These are phyloP conservation scores for Anneissia japonica DNA, from an alignment of 35 echinoderm and acorn worm species.

Conservation along the genomic window DNA sequence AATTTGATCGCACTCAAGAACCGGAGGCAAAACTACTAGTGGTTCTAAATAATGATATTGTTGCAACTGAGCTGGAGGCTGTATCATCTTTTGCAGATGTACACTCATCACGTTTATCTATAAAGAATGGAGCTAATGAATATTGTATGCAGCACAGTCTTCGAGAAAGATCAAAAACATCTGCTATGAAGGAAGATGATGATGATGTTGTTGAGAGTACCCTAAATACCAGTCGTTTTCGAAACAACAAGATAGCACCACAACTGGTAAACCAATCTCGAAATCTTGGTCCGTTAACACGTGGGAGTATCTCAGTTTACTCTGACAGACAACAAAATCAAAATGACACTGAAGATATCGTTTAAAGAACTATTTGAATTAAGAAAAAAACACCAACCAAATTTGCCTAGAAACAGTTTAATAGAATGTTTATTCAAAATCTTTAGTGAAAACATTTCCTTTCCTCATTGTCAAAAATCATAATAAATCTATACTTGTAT, in stretches of 20 bases:
- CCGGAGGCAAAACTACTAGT: conserved; percentile 68
- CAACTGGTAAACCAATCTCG: not conserved
- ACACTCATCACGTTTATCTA: not conserved
- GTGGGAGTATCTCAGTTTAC: not conserved
- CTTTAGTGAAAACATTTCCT: too few species aligned
- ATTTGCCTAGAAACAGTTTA: too few species aligned
- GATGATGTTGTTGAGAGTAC: not conserved
- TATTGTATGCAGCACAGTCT: not conserved
- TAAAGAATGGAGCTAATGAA: not conserved
- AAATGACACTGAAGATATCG: not conserved
- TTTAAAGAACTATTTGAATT: too few species aligned
- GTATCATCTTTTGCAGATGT: not conserved
- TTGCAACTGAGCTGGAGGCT: conserved; percentile 17
- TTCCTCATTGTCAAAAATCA: too few species aligned
- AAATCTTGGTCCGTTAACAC: not conserved
- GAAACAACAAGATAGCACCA: not conserved
- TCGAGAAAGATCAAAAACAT: not conserved
- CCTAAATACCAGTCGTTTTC: not conserved
- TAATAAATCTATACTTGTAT: too few species aligned
- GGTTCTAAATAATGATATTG: conserved; percentile 28
- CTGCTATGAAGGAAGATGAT: not conserved
- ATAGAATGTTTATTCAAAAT: too few species aligned
- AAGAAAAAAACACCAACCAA: too few species aligned
- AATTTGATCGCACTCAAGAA: conserved; percentile 37
- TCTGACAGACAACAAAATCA: not conserved